Percentiles rank a stretch among this genome's conserved stretches.
Conservation (phyloP, 30 jellyfish, hydroid and myxozoan genomes). For the Hydractinia symbiolongicarpus region DNA sequence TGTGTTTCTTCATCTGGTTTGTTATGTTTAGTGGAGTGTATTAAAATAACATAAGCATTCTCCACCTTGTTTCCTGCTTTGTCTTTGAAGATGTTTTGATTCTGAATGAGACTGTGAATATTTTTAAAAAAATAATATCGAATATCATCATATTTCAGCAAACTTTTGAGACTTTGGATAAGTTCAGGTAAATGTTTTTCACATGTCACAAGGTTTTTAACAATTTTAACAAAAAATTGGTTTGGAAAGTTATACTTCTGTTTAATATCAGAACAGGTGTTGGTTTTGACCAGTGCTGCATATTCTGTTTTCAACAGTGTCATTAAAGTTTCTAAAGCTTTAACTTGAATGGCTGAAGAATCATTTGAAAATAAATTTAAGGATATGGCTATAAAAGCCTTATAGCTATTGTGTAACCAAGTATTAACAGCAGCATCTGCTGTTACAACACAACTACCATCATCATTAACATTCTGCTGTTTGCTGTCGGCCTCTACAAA, state of each 20-base stretch:
- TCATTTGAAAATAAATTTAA: neutral
- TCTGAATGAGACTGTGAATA: conserved; percentile 1
- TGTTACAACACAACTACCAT: neutral
- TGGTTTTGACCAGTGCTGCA: neutral
- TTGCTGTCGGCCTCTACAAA: neutral
- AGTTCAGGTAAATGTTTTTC: neutral
- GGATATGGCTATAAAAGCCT: conserved; percentile 16
- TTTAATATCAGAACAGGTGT: neutral
- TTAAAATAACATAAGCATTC: neutral
- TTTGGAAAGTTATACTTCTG: conserved; percentile 13
- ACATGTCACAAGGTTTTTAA: neutral
- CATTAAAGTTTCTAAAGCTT: neutral
- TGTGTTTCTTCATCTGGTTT: neutral
- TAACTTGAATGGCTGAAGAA: neutral
- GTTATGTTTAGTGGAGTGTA: neutral
- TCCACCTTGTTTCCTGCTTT: neutral
- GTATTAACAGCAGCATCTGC: conserved; percentile 16
- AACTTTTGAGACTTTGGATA: neutral
- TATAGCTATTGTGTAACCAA: conserved; percentile 24
- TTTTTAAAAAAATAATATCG: conserved; percentile 14
- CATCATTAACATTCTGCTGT: neutral
- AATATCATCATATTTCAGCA: conserved; percentile 6
- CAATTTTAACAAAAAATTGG: neutral
- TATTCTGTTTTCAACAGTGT: conserved; percentile 1
- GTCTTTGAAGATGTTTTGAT: neutral